Evolutionary conservation across 1,140 invertebrate genomes (phyloP), one percentile per base, ranked within the genome.

Genomic region (Eupristina koningsbergeri): DNA sequence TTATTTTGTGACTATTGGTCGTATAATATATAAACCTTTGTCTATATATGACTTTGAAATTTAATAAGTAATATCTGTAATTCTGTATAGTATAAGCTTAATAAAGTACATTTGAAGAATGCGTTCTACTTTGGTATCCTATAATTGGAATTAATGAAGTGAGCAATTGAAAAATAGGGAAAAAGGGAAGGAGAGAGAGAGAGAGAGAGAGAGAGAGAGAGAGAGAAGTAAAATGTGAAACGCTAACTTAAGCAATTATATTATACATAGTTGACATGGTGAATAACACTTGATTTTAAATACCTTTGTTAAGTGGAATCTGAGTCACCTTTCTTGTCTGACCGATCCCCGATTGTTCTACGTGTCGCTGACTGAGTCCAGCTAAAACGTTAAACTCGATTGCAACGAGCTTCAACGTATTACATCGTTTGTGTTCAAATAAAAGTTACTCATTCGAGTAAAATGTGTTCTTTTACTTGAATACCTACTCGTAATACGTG

Each of bases 141-240:
- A n/a, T 19, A 36, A 19, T 26, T 36, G 77, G 75, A 84, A 84
- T 84, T 84, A 84, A 84, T 80, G 83, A 84, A 50, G 39, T 71
- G 53, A 83, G 47, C 31, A 75, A 64, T 15, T 69, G n/a, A 77
- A 67, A 41, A 31, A 6, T 7, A 31, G 29, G 1, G 17, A 5
- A 64, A 8, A 64, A 34, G 34, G 31, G 13, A 19, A 64, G 8
- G 58, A 63, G 22, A 64, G 39, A 39, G 47, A 81, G 47, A 73
- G 79, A 39, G 29, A 36, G 67, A 26, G 5, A 3, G 45, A 1
- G 9, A 17, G 63, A 50, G 29, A 61, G 31, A 53, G 39, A n/a
- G 31, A 26, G 75, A n/a, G 47, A 45, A 45, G 9, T 6, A 74
- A 17, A n/a, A 73, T 6, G n/a, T 82, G 50, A 36, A 78, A 74